These are phyloP conservation scores for Tautogolabrus adspersus DNA, from an alignment of 2,113 vertebrate genomes.

Conservation along the genomic window DNA sequence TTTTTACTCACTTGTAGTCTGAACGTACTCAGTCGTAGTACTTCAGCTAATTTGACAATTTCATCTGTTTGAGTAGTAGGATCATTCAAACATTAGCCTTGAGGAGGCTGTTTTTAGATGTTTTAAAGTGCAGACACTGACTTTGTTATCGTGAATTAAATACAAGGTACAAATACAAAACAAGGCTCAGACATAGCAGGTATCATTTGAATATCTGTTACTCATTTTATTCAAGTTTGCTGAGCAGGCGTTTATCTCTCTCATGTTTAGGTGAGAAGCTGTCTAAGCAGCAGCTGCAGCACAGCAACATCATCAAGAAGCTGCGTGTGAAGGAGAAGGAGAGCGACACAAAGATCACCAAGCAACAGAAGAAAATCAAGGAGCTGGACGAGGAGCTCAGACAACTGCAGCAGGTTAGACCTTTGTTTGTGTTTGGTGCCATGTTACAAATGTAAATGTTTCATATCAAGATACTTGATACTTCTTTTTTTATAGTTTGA, in stretches of 20 bases:
- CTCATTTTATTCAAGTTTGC: neutral
- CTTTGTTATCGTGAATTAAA: neutral
- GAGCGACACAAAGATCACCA: conserved; percentile 85
- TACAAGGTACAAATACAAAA: neutral
- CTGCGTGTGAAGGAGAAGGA: conserved; percentile 96
- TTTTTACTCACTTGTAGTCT: neutral
- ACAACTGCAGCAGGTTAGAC: conserved; percentile 90
- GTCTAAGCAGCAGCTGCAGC: conserved; percentile 97
- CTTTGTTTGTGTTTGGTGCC: too few species aligned
- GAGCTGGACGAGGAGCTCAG: conserved; percentile 92
- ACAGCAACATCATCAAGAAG: conserved; percentile 98
- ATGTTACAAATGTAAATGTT: too few species aligned
- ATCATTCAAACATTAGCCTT: neutral
- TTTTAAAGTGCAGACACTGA: neutral
- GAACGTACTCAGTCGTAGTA: neutral
- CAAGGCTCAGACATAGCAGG: neutral
- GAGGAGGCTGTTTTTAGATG: neutral
- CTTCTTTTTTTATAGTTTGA: too few species aligned
- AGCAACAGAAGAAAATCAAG: conserved; percentile 91
- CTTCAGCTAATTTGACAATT: neutral
- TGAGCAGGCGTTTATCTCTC: conserved; percentile 18
- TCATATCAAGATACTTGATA: too few species aligned
- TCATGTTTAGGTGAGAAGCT: conserved; percentile 92
- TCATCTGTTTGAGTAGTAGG: neutral
- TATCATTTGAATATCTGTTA: neutral